A percentile compares a stretch with the other conserved stretches of the same genome.
Conservation (phyloP, 2,113 vertebrate species). For the Sander vitreus region DNA sequence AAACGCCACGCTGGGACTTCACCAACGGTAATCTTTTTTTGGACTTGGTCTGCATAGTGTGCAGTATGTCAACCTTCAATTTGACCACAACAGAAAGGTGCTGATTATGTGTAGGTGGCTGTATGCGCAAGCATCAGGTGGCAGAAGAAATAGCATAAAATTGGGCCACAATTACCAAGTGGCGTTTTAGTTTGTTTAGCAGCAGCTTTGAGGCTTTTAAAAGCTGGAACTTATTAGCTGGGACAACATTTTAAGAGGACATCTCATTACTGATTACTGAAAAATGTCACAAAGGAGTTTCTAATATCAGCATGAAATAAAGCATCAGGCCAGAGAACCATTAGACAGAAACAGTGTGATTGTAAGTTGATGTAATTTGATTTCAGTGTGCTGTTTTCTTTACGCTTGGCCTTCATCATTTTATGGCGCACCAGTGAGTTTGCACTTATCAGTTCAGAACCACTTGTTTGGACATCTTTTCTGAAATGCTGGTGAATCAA, state of each 20-base stretch:
- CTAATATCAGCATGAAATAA: conserved; percentile 56
- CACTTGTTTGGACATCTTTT: conserved; percentile 36
- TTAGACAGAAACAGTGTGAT: conserved; percentile 52
- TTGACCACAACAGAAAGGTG: conserved; percentile 48
- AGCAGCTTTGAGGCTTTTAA: conserved; percentile 44
- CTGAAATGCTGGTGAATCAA: conserved; percentile 18
- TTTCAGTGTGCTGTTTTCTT: conserved; percentile 50
- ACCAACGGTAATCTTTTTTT: conserved; percentile 33
- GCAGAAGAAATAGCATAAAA: conserved; percentile 39
- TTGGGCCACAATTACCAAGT: conserved; percentile 36
- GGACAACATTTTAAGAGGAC: conserved; percentile 62
- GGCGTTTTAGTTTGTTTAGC: conserved; percentile 30
- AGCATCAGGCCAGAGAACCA: conserved; percentile 53
- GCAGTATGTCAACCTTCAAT: conserved; percentile 41
- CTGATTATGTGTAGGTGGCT: conserved; percentile 51
- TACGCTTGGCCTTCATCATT: conserved; percentile 49
- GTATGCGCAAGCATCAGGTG: conserved; percentile 39
- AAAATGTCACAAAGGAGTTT: conserved; percentile 57
- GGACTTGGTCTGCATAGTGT: conserved; percentile 34
- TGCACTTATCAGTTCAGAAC: conserved; percentile 22
- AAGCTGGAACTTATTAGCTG: conserved; percentile 40
- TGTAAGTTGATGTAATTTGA: conserved; percentile 62
- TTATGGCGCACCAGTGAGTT: conserved; percentile 36
- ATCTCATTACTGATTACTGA: conserved; percentile 50
- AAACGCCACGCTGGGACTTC: conserved; percentile 6